Base-by-base conservation (phyloP, 2,888 invertebrate genomes). In the Lapara coniferarum region DNA sequence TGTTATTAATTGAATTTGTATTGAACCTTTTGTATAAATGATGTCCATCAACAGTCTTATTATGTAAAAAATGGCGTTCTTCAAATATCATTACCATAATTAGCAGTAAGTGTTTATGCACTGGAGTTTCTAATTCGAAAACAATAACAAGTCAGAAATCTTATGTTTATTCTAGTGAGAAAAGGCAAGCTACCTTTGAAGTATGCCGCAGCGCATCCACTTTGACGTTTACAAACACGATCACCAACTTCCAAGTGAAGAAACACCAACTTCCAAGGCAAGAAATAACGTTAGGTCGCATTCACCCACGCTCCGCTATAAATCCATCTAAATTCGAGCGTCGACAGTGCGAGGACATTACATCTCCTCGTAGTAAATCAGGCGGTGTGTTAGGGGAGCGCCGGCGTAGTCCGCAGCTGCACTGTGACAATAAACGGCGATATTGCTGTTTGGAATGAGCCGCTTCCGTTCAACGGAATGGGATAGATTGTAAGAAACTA, bases 321-420 rank as follows among this genome's bases (percentile, higher is more conserved):
- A 87, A 88, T 89, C 83, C 83, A 81, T 87, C 86, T 83, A 86
- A 85, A 87, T 87, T 87, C 85, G 84, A 82, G 79, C 81, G 79
- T 79, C 83, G 83, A 85, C 84, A 84, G 83, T 80, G 82, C 82
- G 81, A 80, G 83, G 80, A 83, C 85, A 84, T 85, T 85, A 84
- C 81, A 80, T 83, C 81, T 85, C 82, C 85, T 85, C 81, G 85
- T 78, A 81, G 83, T 89, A 86, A 88, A 88, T 87, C 85, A 87
- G 77, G 80, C 80, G 77, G 76, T 79, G 73, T 76, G 80, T 76
- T 77, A 79, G 72, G 75, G 77, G 77, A 77, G 82, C 78, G 71
- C 75, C 75, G 71, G 13, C 49, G 25, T 53, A 44, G 44, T 13
- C 19, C 19, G 66, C 66, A 25, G 55, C 52, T 30, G 59, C 52